Conservation (phyloP, 2,888 invertebrate species). For the Andrena chrysosceles region DNA sequence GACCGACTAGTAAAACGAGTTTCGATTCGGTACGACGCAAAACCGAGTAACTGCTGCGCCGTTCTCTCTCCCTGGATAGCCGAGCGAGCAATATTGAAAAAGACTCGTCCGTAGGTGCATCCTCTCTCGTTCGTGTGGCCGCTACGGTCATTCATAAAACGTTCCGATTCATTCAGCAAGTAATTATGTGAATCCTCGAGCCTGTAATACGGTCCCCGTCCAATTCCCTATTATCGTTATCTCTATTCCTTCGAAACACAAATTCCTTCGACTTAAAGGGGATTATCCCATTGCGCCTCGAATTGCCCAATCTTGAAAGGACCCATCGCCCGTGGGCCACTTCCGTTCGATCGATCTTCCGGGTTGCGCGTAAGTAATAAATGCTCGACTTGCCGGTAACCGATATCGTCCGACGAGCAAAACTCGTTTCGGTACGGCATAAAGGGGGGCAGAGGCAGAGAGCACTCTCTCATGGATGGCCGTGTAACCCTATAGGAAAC, state of each 20-base stretch:
- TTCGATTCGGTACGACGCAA: constrained; percentile 52
- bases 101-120: constrained; percentile 1
- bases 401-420: constrained; percentile 70
- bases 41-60: constrained; percentile 20
- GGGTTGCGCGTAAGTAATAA: constrained; percentile 64
- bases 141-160: constrained; percentile 22
- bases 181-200: constrained; percentile 25
- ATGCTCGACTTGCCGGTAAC: constrained; percentile 62
- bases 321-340: constrained; percentile 31
- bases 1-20: constrained; percentile 61
- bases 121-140: constrained; percentile 20
- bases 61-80: constrained; percentile 20
- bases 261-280: not conserved
- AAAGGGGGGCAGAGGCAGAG: constrained; percentile 55
- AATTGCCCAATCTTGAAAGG: not conserved
- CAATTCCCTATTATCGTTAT: not conserved
- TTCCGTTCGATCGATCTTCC: constrained; percentile 69
- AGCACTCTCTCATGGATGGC: constrained; percentile 66
- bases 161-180: not conserved
- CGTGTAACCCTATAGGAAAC: constrained; percentile 75
- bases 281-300: no score
- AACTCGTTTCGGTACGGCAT: constrained; percentile 67
- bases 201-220: not conserved
- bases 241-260: not conserved
- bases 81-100: constrained; percentile 40